Percentiles rank a stretch among this genome's conserved stretches.
phyloP scores from a whole-genome alignment of 2,113 vertebrate species.

The Phoxinus phoxinus region DNA sequence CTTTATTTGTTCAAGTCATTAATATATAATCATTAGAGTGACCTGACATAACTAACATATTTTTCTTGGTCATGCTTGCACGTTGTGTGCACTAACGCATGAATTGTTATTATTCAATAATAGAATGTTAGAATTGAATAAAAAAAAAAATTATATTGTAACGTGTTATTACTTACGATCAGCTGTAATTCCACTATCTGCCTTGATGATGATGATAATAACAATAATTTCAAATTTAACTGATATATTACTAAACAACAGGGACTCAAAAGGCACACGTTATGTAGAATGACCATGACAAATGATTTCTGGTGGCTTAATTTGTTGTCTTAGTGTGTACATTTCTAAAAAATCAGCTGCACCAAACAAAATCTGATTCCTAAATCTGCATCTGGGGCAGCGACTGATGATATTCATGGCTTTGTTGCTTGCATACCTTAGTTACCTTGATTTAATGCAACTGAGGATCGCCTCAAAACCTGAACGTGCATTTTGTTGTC shows the following conservation, averaged over 20 bases:
- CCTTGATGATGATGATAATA: too few relatives aligned
- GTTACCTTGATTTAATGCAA: constrained; percentile 24
- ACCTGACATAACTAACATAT: neutral
- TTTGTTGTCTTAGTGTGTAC: neutral
- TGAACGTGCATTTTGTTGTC: constrained; percentile 39
- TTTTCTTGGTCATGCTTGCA: neutral
- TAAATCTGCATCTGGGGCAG: constrained; percentile 6
- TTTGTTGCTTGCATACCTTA: neutral
- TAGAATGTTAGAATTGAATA: too few relatives aligned
- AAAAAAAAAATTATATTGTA: neutral
- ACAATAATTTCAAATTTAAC: too few relatives aligned
- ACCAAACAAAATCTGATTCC: neutral
- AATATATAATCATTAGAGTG: neutral
- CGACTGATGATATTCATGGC: constrained; percentile 1
- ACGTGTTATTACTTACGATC: neutral
- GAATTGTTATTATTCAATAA: too few relatives aligned
- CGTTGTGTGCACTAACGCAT: neutral
- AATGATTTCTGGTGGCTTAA: neutral
- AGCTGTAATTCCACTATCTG: neutral
- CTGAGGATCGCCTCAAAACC: constrained; percentile 23
- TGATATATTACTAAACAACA: too few relatives aligned
- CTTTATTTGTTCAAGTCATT: neutral
- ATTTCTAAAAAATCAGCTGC: neutral
- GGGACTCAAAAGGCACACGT: neutral
- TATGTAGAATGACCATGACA: constrained; percentile 20